Conservation (phyloP, 2,888 invertebrate genomes). For the Abscondita cerata region DNA sequence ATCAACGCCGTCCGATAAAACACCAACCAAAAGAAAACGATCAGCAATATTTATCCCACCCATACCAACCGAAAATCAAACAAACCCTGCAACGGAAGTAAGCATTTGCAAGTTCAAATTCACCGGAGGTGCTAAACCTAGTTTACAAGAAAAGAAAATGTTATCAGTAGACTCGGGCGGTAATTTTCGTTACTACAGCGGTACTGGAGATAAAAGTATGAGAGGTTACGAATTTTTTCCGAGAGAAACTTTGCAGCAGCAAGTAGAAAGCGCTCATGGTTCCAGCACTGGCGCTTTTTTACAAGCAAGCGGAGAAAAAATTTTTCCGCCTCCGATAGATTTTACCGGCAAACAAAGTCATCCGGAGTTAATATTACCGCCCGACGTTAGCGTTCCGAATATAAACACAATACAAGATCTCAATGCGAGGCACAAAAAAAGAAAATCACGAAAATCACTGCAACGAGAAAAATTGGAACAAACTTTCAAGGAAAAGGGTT, state of each 20-base stretch:
- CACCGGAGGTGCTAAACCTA: constrained; percentile 89
- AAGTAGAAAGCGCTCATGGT: constrained; percentile 62
- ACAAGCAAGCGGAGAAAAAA: constrained; percentile 63
- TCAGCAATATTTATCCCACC: constrained; percentile 87
- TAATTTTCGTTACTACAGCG: constrained; percentile 84
- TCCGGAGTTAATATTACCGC: constrained; percentile 52
- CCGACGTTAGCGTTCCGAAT: constrained; percentile 49
- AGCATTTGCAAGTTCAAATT: constrained; percentile 91
- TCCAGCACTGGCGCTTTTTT: constrained; percentile 62
- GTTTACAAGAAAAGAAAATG: constrained; percentile 90
- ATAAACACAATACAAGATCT: constrained; percentile 43
- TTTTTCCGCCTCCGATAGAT: constrained; percentile 55
- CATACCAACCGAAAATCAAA: constrained; percentile 75
- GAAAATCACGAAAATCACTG: constrained; percentile 81
- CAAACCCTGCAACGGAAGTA: constrained; percentile 80
- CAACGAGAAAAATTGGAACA: constrained; percentile 89
- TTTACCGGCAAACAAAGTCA: constrained; percentile 49
- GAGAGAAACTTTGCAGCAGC: constrained; percentile 71
- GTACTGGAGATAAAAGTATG: constrained; percentile 82
- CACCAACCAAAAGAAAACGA: constrained; percentile 75
- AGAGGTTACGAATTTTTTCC: constrained; percentile 80
- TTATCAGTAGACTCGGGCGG: constrained; percentile 89
- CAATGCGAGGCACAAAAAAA: constrained; percentile 63
- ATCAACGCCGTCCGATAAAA: constrained; percentile 51
- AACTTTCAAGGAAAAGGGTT: constrained; percentile 92